These are phyloP conservation scores for Archocentrus centrarchus DNA, from an alignment of 2,113 vertebrate genomes.

Conservation along the genomic window DNA sequence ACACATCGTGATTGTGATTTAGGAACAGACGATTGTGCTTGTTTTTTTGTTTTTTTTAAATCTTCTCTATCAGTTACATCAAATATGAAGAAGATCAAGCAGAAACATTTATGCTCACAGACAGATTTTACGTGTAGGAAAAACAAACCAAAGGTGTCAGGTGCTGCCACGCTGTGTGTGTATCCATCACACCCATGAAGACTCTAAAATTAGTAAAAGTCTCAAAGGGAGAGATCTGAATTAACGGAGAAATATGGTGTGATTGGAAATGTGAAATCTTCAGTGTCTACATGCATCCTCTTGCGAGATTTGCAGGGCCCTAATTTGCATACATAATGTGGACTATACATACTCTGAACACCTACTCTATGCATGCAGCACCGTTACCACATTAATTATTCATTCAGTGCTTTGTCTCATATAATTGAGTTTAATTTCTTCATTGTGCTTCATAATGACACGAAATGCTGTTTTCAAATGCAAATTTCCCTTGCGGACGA, in stretches of 20 bases:
- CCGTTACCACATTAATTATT: not conserved
- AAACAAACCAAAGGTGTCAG: not conserved
- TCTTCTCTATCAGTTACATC: too few relatives aligned
- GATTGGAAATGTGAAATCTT: slow-evolving; percentile 1
- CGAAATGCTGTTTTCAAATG: not conserved
- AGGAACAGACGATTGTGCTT: not conserved
- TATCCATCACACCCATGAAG: not conserved
- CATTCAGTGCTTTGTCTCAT: not conserved
- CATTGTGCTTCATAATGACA: not conserved
- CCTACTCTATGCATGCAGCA: not conserved
- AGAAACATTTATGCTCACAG: not conserved
- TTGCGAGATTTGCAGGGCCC: not conserved
- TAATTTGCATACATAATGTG: not conserved
- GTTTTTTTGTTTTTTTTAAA: too few relatives aligned
- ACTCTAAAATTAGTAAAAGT: not conserved
- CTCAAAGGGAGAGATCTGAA: slow-evolving; percentile 11
- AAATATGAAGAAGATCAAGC: not conserved
- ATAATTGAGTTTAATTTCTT: slow-evolving; percentile 15
- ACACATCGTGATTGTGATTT: not conserved
- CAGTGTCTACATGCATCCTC: not conserved
- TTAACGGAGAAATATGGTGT: not conserved
- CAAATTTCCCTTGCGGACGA: not conserved
- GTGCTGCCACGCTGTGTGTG: not conserved
- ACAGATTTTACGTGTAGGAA: not conserved
- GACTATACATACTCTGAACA: not conserved